Percentiles rank a stretch among this genome's conserved stretches.
These are phyloP conservation scores for Falco peregrinus DNA, from an alignment of 2,797 vertebrate genomes.

Conservation along the genomic window DNA sequence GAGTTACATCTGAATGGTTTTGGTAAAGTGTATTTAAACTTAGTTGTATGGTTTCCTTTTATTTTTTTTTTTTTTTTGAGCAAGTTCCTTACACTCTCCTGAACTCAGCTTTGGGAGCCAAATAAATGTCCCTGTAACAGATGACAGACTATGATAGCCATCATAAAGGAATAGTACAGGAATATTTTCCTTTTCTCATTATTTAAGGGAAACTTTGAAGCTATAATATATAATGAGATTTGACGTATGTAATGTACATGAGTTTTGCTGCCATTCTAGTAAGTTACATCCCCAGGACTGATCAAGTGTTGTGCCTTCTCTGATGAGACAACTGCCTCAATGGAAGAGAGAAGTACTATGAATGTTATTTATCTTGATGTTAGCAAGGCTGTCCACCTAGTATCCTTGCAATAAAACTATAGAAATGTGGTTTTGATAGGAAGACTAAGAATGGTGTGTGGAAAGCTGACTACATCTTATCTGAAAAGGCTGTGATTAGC, in stretches of 20 bases:
- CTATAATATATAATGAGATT: background rate
- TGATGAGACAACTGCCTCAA: background rate
- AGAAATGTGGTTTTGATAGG: background rate
- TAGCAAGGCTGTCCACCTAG: background rate
- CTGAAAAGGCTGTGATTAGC: background rate
- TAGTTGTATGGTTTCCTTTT: background rate
- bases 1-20: background rate
- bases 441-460: background rate
- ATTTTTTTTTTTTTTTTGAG: background rate
- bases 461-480: background rate
- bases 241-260: background rate
- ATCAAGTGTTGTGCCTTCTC: background rate
- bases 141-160: background rate
- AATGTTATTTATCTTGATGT: background rate
- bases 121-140: background rate
- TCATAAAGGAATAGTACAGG: background rate
- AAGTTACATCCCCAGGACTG: background rate
- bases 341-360: background rate
- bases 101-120: background rate
- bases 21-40: background rate
- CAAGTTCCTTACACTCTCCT: background rate
- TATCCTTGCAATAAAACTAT: background rate
- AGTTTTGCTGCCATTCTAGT: background rate
- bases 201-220: background rate
- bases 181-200: background rate